Conservation (phyloP, 1,140 invertebrate species). For the Heliconius eleuchia region DNA sequence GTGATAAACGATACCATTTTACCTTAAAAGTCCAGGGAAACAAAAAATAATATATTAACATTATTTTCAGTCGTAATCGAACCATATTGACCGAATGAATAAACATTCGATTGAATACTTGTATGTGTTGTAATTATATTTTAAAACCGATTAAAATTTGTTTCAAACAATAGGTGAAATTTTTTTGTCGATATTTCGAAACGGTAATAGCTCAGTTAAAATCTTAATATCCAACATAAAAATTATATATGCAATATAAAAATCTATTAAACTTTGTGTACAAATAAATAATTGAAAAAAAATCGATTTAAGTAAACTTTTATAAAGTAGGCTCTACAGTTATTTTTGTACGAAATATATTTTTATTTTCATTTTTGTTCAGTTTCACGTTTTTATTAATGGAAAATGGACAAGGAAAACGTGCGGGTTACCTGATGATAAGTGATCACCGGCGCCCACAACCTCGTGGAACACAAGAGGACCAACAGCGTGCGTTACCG, state of each 20-base stretch:
- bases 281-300: not conserved
- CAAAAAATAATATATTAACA: too few species aligned
- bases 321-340: too few species aligned
- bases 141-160: not conserved
- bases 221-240: not conserved
- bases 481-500: too few species aligned
- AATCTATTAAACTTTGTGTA: slow-evolving; percentile 3
- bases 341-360: too few species aligned
- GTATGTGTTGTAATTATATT: not conserved
- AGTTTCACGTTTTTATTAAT: too few species aligned
- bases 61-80: not conserved
- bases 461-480: too few species aligned
- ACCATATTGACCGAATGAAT: not conserved
- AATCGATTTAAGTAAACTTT: not conserved
- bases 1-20: not conserved
- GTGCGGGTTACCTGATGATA: too few species aligned
- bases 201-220: not conserved
- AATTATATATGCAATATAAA: not conserved
- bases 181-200: not conserved
- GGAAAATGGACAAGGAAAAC: too few species aligned
- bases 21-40: too few species aligned
- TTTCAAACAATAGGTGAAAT: not conserved
- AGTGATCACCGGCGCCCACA: too few species aligned
- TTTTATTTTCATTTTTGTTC: too few species aligned
- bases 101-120: not conserved